Percentiles rank a stretch among this genome's conserved stretches.
Conservation (phyloP, 2,797 vertebrate genomes). For the Salarias fasciatus region DNA sequence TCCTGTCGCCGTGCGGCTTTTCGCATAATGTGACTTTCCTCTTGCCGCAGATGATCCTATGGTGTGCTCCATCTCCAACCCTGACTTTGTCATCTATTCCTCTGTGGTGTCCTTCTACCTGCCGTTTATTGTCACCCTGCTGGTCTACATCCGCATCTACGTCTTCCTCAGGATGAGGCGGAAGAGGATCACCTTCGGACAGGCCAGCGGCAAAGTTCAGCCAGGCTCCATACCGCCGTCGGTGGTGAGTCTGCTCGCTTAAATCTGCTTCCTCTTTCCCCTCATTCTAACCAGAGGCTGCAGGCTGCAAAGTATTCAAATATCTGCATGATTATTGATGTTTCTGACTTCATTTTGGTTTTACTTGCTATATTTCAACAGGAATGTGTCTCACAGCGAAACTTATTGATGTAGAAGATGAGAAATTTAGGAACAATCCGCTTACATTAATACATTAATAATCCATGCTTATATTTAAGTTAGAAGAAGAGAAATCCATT, state of each 20-base stretch:
- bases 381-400: too few species aligned
- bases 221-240: constrained; percentile 70
- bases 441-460: too few species aligned
- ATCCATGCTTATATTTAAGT: too few species aligned
- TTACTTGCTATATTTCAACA: too few species aligned
- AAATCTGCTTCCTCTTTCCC: too few species aligned
- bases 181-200: constrained; percentile 88
- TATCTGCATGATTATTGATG: too few species aligned
- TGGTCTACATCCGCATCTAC: constrained; percentile 94
- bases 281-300: not conserved
- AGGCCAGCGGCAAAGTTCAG: constrained; percentile 86
- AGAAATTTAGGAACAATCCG: too few species aligned
- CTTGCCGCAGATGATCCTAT: constrained; percentile 85
- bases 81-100: constrained; percentile 94
- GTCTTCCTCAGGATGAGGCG: constrained; percentile 90
- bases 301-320: too few species aligned
- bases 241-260: constrained; percentile 84
- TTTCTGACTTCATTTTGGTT: too few species aligned
- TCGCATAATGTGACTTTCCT: constrained; percentile 13
- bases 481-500: too few species aligned
- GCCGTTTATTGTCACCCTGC: constrained; percentile 91
- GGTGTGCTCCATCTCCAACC: constrained; percentile 96
- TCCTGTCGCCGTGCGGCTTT: constrained; percentile 9
- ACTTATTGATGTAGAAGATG: too few species aligned
- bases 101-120: constrained; percentile 96